phyloP scores from a whole-genome alignment of 2,113 vertebrate species.

The Semnornis frantzii region DNA sequence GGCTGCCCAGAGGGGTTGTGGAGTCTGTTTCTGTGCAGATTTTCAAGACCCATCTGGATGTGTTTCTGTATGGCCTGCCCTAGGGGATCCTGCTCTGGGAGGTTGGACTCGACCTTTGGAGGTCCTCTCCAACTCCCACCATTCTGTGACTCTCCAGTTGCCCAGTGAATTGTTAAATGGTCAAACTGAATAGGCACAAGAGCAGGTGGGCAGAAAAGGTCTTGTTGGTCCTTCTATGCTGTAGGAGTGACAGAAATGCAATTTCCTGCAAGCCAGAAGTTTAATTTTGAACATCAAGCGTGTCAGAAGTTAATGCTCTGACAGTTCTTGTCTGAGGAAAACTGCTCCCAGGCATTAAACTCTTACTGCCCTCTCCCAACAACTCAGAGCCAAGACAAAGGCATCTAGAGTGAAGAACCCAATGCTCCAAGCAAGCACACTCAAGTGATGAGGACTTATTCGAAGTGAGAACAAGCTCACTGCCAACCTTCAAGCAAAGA shows the following conservation, averaged over 20 bases:
- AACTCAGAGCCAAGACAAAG: neutral
- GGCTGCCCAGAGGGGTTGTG: no score
- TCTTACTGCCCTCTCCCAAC: neutral
- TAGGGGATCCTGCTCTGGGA: no score
- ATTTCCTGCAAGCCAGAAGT: neutral
- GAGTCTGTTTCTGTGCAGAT: no score
- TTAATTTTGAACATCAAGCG: neutral
- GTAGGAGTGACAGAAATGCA: neutral
- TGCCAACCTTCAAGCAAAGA: neutral
- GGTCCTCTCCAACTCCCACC: no score
- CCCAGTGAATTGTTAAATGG: neutral
- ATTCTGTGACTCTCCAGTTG: neutral
- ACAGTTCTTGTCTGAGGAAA: neutral
- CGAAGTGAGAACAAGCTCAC: neutral
- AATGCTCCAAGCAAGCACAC: fast-evolving
- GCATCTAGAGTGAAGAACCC: neutral
- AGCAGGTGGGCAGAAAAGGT: neutral
- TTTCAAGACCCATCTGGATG: no score
- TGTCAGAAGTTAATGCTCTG: neutral
- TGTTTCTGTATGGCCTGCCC: no score
- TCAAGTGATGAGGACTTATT: neutral
- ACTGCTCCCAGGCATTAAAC: neutral
- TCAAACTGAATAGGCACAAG: neutral
- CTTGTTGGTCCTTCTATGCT: neutral
- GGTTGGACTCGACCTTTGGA: no score